These are phyloP conservation scores for Psilopsiagon aurifrons DNA, from an alignment of 2,113 vertebrate species.

Conservation along the genomic window DNA sequence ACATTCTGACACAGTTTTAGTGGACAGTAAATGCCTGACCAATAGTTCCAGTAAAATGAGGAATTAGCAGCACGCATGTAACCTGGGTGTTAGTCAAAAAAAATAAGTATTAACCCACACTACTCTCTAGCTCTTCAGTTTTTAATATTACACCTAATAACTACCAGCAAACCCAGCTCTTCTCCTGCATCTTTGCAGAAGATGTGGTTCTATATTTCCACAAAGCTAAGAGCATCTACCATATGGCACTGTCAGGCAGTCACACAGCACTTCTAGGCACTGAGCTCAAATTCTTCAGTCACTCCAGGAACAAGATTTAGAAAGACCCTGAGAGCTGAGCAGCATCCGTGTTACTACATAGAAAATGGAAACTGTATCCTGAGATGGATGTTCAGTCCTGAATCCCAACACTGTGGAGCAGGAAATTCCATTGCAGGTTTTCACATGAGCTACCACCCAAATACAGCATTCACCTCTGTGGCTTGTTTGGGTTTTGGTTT, in stretches of 20 bases:
- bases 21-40: background rate
- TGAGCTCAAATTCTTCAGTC: background rate
- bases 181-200: background rate
- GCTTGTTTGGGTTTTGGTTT: background rate
- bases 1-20: background rate
- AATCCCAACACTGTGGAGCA: background rate
- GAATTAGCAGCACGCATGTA: background rate
- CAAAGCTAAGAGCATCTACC: background rate
- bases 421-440: background rate
- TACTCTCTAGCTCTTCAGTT: background rate
- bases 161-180: background rate
- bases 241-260: background rate
- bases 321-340: background rate
- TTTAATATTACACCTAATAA: background rate
- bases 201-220: rapidly evolving
- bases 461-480: background rate
- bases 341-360: background rate
- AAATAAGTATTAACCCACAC: background rate
- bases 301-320: background rate
- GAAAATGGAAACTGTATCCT: background rate
- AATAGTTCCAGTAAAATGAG: background rate
- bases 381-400: background rate
- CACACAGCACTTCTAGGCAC: background rate
- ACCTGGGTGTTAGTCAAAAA: background rate
- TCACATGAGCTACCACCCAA: background rate